Conservation (phyloP, 92 coral and sea anemone genomes). For the Pocillopora meandrina region DNA sequence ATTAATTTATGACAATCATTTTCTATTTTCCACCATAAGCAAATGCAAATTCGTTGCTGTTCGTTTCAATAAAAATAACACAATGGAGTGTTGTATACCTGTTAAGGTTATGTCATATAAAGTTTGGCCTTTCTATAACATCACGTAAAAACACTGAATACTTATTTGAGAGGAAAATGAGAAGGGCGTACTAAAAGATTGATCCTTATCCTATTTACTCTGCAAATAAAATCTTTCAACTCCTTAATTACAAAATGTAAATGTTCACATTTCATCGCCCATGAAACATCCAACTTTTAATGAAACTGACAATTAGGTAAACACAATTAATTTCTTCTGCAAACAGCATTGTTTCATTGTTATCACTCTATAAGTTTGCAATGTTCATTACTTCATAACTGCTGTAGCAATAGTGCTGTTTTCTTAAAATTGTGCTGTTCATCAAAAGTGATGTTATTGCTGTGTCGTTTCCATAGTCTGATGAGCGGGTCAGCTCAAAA, state of each 20-base stretch:
- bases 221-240: background rate
- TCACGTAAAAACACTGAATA: background rate
- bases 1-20: background rate
- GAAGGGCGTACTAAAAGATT: too few relatives aligned
- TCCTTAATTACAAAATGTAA: background rate
- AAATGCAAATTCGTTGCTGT: background rate
- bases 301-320: background rate
- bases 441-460: background rate
- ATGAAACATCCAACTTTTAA: background rate
- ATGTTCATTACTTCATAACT: background rate
- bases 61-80: background rate
- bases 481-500: background rate
- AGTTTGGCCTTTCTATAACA: background rate
- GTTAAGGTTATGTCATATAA: background rate
- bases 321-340: background rate
- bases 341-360: background rate
- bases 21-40: background rate
- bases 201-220: background rate
- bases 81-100: background rate
- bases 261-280: background rate
- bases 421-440: background rate
- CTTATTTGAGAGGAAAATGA: background rate
- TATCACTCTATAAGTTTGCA: background rate
- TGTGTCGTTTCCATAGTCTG: background rate
- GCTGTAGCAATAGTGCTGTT: background rate